A percentile compares a stretch with the other conserved stretches of the same genome.
Evolutionary conservation across 2,113 vertebrate genomes (phyloP).

Genomic region (Polypterus bichir): DNA sequence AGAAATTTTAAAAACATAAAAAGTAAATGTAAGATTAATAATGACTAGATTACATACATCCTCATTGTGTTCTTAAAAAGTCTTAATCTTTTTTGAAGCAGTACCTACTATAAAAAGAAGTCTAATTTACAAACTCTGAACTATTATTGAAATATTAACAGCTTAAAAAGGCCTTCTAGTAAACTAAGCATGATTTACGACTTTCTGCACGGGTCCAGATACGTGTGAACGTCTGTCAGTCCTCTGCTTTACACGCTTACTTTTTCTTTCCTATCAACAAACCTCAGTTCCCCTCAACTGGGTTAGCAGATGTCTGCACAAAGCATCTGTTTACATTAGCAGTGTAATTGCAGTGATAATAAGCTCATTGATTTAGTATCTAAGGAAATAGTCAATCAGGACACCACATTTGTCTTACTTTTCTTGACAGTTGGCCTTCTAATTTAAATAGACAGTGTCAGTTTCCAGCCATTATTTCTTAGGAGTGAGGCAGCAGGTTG

Average conservation of each 20-base stretch:
- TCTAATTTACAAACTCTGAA: too few relatives aligned
- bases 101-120: too few relatives aligned
- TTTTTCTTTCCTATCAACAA: conserved; percentile 51
- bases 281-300: conserved; percentile 54
- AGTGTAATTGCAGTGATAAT: conserved; percentile 83
- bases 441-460: conserved; percentile 61
- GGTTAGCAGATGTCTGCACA: conserved; percentile 60
- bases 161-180: too few relatives aligned
- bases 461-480: conserved; percentile 55
- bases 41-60: too few relatives aligned
- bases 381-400: conserved; percentile 79
- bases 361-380: conserved; percentile 79
- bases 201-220: too few relatives aligned
- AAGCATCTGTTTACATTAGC: conserved; percentile 84
- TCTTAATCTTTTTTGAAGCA: too few relatives aligned
- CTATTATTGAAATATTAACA: too few relatives aligned
- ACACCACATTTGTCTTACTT: conserved; percentile 81
- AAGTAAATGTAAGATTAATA: too few relatives aligned
- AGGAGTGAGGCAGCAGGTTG: conserved; percentile 41
- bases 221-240: too few relatives aligned
- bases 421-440: conserved; percentile 66
- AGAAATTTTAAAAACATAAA: too few relatives aligned
- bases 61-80: too few relatives aligned
- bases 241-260: conserved; percentile 26
- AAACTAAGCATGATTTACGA: too few relatives aligned